These are phyloP conservation scores for Cavia porcellus DNA, from an alignment of 2,113 vertebrate species.

Conservation along the genomic window DNA sequence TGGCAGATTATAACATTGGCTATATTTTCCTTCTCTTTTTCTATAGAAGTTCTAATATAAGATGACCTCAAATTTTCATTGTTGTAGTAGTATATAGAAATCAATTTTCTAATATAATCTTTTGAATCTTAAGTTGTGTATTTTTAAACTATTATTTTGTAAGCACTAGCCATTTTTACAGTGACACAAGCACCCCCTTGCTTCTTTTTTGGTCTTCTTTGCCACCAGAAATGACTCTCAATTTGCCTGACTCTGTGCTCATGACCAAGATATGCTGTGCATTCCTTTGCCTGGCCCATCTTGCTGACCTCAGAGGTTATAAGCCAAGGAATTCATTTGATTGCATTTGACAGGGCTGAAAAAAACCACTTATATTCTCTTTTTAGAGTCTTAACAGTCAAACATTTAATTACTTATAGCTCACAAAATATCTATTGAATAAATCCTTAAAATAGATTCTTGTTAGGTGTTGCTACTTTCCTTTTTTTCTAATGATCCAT, in stretches of 20 bases:
- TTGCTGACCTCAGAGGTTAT: not conserved
- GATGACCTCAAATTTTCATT: not conserved
- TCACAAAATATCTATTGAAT: not conserved
- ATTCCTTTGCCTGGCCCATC: not conserved
- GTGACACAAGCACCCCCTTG: not conserved
- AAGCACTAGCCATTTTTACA: not conserved
- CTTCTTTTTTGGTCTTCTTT: not conserved
- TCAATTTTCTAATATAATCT: not conserved
- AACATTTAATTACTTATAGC: not conserved
- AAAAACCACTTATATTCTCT: not conserved
- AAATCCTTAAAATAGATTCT: not conserved
- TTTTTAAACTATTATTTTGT: not conserved
- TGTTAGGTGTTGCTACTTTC: not conserved
- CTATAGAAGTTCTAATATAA: not conserved
- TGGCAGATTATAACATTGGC: not conserved
- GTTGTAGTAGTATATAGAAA: not conserved
- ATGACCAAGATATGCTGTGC: not conserved
- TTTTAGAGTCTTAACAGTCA: not conserved
- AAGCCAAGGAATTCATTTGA: not conserved
- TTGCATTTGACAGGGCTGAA: not conserved
- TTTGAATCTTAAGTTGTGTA: not conserved
- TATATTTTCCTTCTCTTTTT: slow-evolving; percentile 6
- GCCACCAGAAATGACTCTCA: not conserved
- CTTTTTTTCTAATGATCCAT: not conserved
- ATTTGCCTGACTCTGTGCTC: not conserved